These are phyloP conservation scores for Catamblyrhynchus diadema DNA, from an alignment of 2,797 vertebrate species.

Conservation along the genomic window DNA sequence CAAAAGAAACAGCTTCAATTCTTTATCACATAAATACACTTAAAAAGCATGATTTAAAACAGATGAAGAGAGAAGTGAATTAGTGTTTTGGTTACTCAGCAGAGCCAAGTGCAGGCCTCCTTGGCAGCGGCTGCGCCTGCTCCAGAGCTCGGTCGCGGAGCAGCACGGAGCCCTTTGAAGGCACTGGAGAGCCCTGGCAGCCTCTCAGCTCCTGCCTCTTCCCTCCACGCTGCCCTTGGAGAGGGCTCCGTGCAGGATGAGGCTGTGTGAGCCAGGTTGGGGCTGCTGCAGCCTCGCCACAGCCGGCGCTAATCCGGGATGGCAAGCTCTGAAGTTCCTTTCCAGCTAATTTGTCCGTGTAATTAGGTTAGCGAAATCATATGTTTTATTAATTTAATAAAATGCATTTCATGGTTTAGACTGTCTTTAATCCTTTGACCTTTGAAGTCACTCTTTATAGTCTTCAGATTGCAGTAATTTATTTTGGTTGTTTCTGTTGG, in stretches of 20 bases:
- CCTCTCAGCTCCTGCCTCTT: not conserved
- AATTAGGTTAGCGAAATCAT: constrained; percentile 68
- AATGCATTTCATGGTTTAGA: constrained; percentile 54
- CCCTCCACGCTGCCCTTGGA: not conserved
- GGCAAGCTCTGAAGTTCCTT: constrained; percentile 18
- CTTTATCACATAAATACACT: constrained; percentile 72
- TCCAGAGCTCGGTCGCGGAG: not conserved
- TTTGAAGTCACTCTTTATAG: constrained; percentile 65
- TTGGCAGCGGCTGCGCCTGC: not conserved
- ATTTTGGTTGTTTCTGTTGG: constrained; percentile 66
- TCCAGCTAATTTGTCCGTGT: constrained; percentile 66
- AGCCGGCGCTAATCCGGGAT: not conserved
- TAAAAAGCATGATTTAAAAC: constrained; percentile 69
- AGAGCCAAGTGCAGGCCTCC: not conserved
- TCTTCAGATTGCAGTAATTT: constrained; percentile 57
- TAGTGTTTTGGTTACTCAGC: constrained; percentile 26
- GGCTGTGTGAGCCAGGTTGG: not conserved
- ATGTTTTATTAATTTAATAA: constrained; percentile 75
- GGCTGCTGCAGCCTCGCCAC: not conserved
- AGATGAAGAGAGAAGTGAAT: constrained; percentile 63
- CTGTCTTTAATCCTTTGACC: constrained; percentile 64
- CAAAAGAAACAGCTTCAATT: constrained; percentile 73
- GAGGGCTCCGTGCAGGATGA: fast-evolving
- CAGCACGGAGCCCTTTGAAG: not conserved
- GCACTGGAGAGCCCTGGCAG: not conserved